Conservation (phyloP, 1,140 invertebrate species). For the Lepidurus packardi region DNA sequence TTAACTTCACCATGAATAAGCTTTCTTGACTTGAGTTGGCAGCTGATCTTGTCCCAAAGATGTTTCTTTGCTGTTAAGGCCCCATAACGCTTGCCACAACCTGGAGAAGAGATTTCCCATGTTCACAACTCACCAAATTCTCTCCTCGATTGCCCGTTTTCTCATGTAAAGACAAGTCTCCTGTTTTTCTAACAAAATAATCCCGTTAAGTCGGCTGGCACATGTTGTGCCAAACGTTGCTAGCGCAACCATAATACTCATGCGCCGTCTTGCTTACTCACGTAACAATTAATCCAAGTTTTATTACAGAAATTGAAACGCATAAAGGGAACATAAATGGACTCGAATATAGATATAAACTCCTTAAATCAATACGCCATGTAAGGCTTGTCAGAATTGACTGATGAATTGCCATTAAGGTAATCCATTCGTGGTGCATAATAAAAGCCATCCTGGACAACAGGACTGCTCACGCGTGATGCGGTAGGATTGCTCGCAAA, state of each 20-base stretch:
- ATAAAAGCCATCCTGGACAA: not conserved
- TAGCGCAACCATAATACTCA: not conserved
- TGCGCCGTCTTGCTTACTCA: not conserved
- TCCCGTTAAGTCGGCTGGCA: not conserved
- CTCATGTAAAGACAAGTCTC: not conserved
- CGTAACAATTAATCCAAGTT: not conserved
- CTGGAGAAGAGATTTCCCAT: not conserved
- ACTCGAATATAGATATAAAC: not conserved
- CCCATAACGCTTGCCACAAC: constrained; percentile 11
- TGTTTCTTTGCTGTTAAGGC: not conserved
- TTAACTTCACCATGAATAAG: not conserved
- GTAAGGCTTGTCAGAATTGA: not conserved
- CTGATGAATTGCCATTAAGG: not conserved
- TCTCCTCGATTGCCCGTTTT: not conserved
- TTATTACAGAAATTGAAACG: not conserved
- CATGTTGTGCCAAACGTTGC: constrained; percentile 7
- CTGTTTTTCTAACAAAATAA: constrained; percentile 2
- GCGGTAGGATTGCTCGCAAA: not conserved
- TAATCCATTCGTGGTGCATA: not conserved
- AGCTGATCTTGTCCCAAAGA: not conserved
- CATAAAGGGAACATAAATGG: not conserved
- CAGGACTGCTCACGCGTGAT: not conserved
- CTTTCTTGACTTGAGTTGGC: not conserved
- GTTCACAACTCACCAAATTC: not conserved
- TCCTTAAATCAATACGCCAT: not conserved